Evolutionary conservation across 2,797 vertebrate species (phyloP), one percentile per base, ranked within the genome.

Genomic region (Hemitrygon akajei): DNA sequence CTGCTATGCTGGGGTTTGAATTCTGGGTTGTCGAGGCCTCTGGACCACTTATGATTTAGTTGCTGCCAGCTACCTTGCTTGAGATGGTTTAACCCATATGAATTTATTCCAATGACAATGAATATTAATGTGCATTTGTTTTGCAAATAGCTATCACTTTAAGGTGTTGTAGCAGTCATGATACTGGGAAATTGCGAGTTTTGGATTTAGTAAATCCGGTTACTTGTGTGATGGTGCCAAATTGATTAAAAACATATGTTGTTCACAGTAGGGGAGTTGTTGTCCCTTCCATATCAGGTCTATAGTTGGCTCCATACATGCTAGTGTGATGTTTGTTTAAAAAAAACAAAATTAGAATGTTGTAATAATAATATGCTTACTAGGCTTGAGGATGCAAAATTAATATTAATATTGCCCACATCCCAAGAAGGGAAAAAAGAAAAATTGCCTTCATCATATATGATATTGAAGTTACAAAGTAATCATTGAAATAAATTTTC

Each of bases 401-500:
- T 3, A 66, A 84, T 66, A n/a, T n/a, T n/a, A 66, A 14, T 63
- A 6, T 87, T 63, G 27, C 34, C 27, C 37, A 18, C 77, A 79
- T 66, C 58, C 30, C 60, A 63, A 89, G n/a, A 89, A 34, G 2
- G 2, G 12, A 16, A 77, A 77, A 34, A 22, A 66, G 63, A 73
- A 73, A 9, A 69, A 69, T 20, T 69, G 20, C 14, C 20, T 69
- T 69, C n/a, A n/a, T 16, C 14, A 20, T 69, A 69, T 69, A 37
- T 18, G 40, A 37, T 75, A 73, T 92, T 87, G 27, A 37, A 66
- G 3, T 79, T 95, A 93, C 86, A 94, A 94, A 1, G 22, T 71
- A 47, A 40, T 71, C 34, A 66, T 66, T 66, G 30, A 93, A 71
- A 80, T 94, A 63, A 71, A 93, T 94, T 94, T 94, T 93, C 94